phyloP scores from a whole-genome alignment of 2,113 vertebrate genomes.

The Sinocyclocheilus anshuiensis region DNA sequence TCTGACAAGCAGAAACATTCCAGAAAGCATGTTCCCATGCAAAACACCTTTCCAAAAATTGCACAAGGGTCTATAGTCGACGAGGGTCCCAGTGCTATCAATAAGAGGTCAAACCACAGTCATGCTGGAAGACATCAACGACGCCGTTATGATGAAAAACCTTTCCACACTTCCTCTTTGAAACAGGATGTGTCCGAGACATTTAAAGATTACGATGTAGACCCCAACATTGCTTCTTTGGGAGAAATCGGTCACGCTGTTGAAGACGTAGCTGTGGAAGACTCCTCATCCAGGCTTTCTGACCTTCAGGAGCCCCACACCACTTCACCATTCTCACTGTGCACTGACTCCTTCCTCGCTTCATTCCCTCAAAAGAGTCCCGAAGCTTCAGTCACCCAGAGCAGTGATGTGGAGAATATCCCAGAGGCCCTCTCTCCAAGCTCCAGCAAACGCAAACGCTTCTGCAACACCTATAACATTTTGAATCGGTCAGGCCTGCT shows the following conservation, averaged over 20 bases:
- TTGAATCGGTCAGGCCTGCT: slow-evolving; percentile 84
- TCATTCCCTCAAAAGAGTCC: slow-evolving; percentile 47
- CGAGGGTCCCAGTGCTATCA: slow-evolving; percentile 44
- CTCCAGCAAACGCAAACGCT: slow-evolving; percentile 80
- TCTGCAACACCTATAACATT: slow-evolving; percentile 89
- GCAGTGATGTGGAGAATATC: slow-evolving; percentile 25
- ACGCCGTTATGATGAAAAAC: slow-evolving; percentile 57
- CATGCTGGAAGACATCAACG: slow-evolving; percentile 59
- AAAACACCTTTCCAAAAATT: slow-evolving; percentile 87
- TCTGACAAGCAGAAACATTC: slow-evolving; percentile 69
- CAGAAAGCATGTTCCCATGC: slow-evolving; percentile 79
- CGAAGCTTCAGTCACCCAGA: slow-evolving; percentile 42
- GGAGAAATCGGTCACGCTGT: not conserved
- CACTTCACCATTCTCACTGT: slow-evolving; percentile 30
- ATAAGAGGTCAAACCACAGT: slow-evolving; percentile 52
- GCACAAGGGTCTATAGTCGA: slow-evolving; percentile 57
- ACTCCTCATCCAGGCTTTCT: slow-evolving; percentile 2
- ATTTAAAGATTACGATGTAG: not conserved
- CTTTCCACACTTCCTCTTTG: slow-evolving; percentile 1
- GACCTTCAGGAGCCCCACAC: slow-evolving; percentile 7
- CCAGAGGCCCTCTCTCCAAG: slow-evolving; percentile 62
- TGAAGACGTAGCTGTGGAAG: not conserved
- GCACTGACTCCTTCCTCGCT: slow-evolving; percentile 38
- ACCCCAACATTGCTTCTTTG: slow-evolving; percentile 4
- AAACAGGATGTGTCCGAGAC: slow-evolving; percentile 18